A percentile compares a stretch with the other conserved stretches of the same genome.
Evolutionary conservation across 2,888 invertebrate genomes (phyloP).

Genomic region (Synanthedon andrenaeformis): DNA sequence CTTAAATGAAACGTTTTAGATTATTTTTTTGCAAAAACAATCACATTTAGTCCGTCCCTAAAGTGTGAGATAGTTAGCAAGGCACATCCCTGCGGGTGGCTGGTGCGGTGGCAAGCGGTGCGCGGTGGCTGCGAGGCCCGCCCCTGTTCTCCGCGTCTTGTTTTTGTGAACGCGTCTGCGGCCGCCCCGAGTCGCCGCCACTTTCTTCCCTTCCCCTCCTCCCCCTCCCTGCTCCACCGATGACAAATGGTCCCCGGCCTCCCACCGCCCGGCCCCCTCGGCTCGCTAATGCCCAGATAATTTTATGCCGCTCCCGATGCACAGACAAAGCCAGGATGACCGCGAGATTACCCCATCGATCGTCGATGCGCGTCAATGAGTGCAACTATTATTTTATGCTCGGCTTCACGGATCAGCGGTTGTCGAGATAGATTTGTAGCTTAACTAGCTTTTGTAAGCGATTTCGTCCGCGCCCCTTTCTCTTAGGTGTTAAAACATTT

Average conservation of each 20-base stretch:
- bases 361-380: slow-evolving; percentile 53
- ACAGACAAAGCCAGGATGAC: slow-evolving; percentile 35
- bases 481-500: too few species aligned
- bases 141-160: slow-evolving; percentile 57
- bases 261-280: slow-evolving; percentile 35
- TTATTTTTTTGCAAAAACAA: neutral
- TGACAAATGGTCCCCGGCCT: slow-evolving; percentile 67
- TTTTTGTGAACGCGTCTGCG: slow-evolving; percentile 68
- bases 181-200: slow-evolving; percentile 50
- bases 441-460: slow-evolving; percentile 27
- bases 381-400: slow-evolving; percentile 51
- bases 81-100: slow-evolving; percentile 41
- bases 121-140: slow-evolving; percentile 42
- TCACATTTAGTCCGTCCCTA: neutral
- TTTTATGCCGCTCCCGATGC: slow-evolving; percentile 59
- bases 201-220: slow-evolving; percentile 43
- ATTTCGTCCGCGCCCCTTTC: slow-evolving; percentile 26
- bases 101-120: slow-evolving; percentile 25
- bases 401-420: slow-evolving; percentile 46
- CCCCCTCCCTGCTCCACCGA: slow-evolving; percentile 41
- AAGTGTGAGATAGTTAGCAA: neutral
- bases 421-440: slow-evolving; percentile 44
- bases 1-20: too few species aligned
- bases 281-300: slow-evolving; percentile 64
- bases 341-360: slow-evolving; percentile 60